Evolutionary conservation across 2,888 invertebrate species (phyloP), one percentile per base, ranked within the genome.

Genomic region (Drosophila gaucha): DNA sequence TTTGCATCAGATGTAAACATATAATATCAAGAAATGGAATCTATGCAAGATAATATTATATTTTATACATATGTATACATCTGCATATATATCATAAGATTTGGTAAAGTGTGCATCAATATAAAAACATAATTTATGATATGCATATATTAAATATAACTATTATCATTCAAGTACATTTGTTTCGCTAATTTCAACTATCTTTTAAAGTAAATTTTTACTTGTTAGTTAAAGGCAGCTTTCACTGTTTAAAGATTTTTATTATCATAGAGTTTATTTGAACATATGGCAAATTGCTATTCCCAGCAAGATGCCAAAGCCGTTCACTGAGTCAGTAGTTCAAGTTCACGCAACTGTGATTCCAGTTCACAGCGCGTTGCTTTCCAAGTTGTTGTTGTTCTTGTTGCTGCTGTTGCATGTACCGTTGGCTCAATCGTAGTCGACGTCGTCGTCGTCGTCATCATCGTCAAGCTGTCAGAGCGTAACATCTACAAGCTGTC

Each of bases 401-500:
- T 31, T 12, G 31, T 31, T 31, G 31, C 10, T 31, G 30, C 26
- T 69, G 69, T 65, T 69, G 54, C 54, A 73, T 73, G 67, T 56
- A 60, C 38, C 36, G 46, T 58, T 54, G 33, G 33, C 24, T 22
- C 24, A 47, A 24, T 43, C 28, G 36, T 18, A 3, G 47, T 31
- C 14, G 46, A 35, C 47, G 50, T 57, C 56, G 56, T 55, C 39
- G 43, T 22, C 31, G 44, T 28, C 26, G 56, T 39, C 46, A 43
- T 51, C 63, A 57, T 47, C 46, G 50, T 18, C 14, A 51, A 72
- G 69, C 74, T 72, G 74, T 74, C 74, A 44, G 74, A 72, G 58
- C 72, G 72, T 74, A 74, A 72, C 72, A 74, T 64, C 69, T 58
- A 69, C 74, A 69, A 74, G 58, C 69, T 72, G 74, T 72, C 68